Evolutionary conservation across 2,797 vertebrate species (phyloP), one percentile per base, ranked within the genome.

Genomic region (Apodemus agrarius): DNA sequence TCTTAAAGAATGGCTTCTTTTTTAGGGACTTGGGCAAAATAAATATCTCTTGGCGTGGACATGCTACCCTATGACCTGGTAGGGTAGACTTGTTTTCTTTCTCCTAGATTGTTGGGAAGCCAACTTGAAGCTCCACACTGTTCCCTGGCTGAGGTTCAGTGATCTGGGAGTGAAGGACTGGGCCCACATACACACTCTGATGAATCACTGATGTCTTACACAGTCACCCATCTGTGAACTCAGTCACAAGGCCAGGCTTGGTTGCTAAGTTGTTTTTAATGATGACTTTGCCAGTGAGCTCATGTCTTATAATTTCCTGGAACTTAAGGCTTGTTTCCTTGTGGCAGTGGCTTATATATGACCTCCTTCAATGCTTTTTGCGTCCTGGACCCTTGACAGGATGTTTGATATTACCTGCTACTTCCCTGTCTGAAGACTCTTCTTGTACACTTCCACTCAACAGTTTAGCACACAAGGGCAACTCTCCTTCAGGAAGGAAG

Each of bases 401-500:
- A 95, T 99, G 99, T 98, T 99, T 99, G 96, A 99, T 98, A 9
- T 99, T 99, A 95, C 99, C 99, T 43, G 99, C 99, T 76, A 99
- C 98, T 78, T 99, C 99, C 93, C 98, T 99, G 98, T 99, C 99
- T 0, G 99, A 99, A 0, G 99, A 98, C 95, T 99, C 99, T 14
- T 99, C 99, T 17, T 99, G 99, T 0, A 99, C 99, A 0, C 99
- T 63, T 1, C 99, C 99, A 0, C 99, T 99, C 0, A 99, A 99
- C 97, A 99, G 98, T 8, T 99, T 99, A 10, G 99, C 99, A 40
- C 99, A 99, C 29, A 99, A 99, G 0, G 99, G 99, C 49, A 99
- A 98, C 98, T 99, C 99, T 0, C 99, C 99, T 98, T 99, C 99
- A 0, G 99, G 99, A 81, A 99, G 99, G 97, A 99, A 99, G 17